Base-by-base conservation (phyloP, 2,113 vertebrate species). In the Spheniscus mendiculus region DNA sequence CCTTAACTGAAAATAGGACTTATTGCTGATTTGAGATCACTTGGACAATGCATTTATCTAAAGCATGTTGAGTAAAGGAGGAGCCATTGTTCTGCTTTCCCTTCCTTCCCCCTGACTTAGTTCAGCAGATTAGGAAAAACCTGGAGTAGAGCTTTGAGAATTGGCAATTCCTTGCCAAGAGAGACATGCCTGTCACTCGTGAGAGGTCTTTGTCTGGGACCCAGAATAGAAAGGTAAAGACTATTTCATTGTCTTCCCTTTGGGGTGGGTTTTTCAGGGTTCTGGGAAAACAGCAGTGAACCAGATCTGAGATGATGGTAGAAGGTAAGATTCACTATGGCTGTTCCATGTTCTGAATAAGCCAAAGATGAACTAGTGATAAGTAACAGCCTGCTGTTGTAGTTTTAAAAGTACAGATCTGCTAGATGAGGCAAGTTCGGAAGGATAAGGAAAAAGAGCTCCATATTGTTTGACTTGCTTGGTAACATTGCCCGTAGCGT, bases 121-220 rank as follows among this genome's bases (percentile, higher is more conserved):
- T 53, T 67, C 29, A 67, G 18, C 16, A 58, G 22, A 16, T 52
- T 17, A 36, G 40, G 76, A 36, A 87, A 92, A 77, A 12, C 9
- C 55, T 65, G 53, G 40, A 66, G 7, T 23, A 55, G 27, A 62
- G n/a, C 26, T 86, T 40, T 73, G 66, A 56, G 79, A 65, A 40
- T 4, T 73, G 34, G 34, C 29, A 53, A 27, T 11, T 47, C 76
- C 49, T 77, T 77, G 26, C 55, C 44, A 10, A 34, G 21, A 50
- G 78, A 29, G 6, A 30, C 0, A 1, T 2, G 7, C 10, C 20
- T 86, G 52, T 73, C 20, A 5, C 15, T 40, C 1, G 1, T 42
- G 22, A 62, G 63, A 70, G 27, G 4, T 49, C 42, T 62, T 49
- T 85, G 15, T 63, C 53, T 58, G 55, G 34, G 69, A 70, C 18